These are phyloP conservation scores for Cynopterus sphinx DNA, from an alignment of 2,797 vertebrate genomes.

Conservation along the genomic window DNA sequence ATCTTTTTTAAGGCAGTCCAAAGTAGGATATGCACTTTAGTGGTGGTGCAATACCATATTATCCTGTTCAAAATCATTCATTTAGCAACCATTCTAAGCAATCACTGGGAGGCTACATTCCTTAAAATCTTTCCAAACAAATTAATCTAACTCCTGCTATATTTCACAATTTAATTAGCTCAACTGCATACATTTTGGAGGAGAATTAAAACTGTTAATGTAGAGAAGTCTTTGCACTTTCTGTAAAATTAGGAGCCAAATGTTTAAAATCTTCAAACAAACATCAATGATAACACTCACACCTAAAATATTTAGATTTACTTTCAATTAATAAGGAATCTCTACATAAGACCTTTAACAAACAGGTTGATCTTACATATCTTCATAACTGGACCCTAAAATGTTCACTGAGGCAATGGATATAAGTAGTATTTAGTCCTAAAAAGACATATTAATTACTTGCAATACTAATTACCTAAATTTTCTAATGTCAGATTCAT, in stretches of 20 bases:
- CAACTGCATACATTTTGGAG: background rate
- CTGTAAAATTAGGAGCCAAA: background rate
- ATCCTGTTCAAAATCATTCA: background rate
- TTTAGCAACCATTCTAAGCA: background rate
- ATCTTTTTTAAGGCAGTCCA: background rate
- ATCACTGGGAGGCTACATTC: background rate
- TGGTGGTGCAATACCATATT: background rate
- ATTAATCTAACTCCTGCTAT: background rate
- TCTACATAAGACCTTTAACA: background rate
- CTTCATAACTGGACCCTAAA: background rate
- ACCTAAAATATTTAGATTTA: background rate
- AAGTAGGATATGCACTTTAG: background rate
- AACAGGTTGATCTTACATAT: background rate
- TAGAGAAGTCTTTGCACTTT: background rate
- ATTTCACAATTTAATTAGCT: background rate
- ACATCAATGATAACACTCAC: background rate
- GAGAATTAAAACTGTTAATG: background rate
- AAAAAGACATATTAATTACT: background rate
- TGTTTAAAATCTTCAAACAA: background rate
- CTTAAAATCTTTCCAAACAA: slow-evolving; percentile 30
- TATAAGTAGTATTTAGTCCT: background rate
- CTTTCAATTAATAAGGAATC: background rate
- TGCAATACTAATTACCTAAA: background rate
- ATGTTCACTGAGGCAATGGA: background rate
- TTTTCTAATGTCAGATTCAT: background rate